These are phyloP conservation scores for Misgurnus mizolepis DNA, from an alignment of 2,113 vertebrate species.

Conservation along the genomic window DNA sequence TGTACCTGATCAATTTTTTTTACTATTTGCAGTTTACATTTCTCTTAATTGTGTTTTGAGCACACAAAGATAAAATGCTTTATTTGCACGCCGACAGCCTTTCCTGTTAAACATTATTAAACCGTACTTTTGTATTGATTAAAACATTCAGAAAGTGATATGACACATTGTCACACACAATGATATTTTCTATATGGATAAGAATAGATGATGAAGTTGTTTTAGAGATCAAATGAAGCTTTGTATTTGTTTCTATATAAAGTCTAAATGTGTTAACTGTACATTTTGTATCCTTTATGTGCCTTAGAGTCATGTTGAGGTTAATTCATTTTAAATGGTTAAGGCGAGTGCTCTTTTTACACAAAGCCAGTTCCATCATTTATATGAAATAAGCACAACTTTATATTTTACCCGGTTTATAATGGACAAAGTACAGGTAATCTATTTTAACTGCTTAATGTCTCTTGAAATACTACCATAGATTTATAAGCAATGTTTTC, in stretches of 20 bases:
- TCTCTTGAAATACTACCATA: constrained; percentile 46
- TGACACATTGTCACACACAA: neutral
- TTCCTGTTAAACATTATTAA: constrained; percentile 15
- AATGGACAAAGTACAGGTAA: neutral
- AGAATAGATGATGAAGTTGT: neutral
- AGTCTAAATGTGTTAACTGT: neutral
- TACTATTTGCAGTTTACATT: neutral
- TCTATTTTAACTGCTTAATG: constrained; percentile 54
- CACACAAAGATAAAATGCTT: constrained; percentile 24
- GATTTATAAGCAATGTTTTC: constrained; percentile 59
- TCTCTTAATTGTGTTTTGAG: neutral
- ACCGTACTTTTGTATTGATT: neutral
- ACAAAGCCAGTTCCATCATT: neutral
- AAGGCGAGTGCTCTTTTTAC: neutral
- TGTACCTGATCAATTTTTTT: constrained; percentile 24
- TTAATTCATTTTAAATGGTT: neutral
- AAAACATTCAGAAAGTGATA: neutral
- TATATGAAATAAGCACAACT: constrained; percentile 28
- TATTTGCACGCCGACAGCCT: constrained; percentile 26
- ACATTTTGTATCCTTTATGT: constrained; percentile 5
- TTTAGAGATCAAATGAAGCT: neutral
- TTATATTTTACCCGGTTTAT: neutral
- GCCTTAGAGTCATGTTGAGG: constrained; percentile 6
- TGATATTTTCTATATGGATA: neutral
- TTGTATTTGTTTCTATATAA: neutral